Conservation (phyloP, 2,113 vertebrate genomes). For the Malaclemys terrapin region DNA sequence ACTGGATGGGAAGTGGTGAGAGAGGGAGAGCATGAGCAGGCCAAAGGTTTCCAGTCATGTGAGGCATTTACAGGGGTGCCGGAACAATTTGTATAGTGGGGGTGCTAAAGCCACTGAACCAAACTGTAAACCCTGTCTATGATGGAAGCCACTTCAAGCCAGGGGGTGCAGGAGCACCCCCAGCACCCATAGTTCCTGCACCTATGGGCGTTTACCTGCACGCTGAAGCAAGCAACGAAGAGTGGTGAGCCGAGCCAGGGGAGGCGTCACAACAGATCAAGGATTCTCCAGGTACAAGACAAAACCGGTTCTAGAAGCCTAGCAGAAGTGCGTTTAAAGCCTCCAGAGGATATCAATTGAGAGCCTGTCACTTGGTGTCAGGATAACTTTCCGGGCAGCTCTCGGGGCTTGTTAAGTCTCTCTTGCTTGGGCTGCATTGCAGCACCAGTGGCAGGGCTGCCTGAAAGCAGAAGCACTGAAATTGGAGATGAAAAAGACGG, state of each 20-base stretch:
- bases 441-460: conserved; percentile 39
- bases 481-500: conserved; percentile 23
- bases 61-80: no score
- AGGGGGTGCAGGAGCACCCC: no score
- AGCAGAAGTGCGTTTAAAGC: conserved; percentile 69
- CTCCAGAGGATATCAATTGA: conserved; percentile 74
- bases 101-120: no score
- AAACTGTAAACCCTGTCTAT: no score
- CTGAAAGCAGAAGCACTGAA: not conserved
- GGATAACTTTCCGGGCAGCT: conserved; percentile 75
- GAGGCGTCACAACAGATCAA: conserved; percentile 63
- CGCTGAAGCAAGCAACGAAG: conserved; percentile 66
- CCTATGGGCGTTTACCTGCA: not conserved
- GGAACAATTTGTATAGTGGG: no score
- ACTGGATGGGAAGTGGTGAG: not conserved
- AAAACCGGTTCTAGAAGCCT: conserved; percentile 71
- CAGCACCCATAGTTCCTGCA: no score
- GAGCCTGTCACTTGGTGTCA: conserved; percentile 78
- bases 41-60: not conserved
- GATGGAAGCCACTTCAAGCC: no score
- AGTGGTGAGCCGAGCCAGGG: conserved; percentile 56
- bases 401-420: conserved; percentile 72
- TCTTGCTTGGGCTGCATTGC: conserved; percentile 37
- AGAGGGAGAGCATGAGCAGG: not conserved
- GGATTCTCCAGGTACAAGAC: conserved; percentile 68